Percentiles rank a stretch among this genome's conserved stretches.
These are phyloP conservation scores for Crax fasciolata DNA, from an alignment of 2,797 vertebrate genomes.

Conservation along the genomic window DNA sequence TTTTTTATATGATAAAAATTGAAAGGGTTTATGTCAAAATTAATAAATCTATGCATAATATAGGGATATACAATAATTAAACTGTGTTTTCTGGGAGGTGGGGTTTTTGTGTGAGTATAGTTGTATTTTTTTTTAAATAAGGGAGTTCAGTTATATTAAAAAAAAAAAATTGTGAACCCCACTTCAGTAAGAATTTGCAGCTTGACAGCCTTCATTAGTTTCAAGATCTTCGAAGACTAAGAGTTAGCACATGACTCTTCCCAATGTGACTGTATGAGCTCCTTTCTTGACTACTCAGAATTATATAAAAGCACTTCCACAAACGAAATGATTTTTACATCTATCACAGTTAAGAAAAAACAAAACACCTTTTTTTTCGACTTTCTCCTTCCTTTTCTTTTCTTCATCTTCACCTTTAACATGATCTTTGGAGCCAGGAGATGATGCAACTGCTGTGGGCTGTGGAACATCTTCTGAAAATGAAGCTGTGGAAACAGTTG, in stretches of 20 bases:
- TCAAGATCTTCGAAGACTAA: not conserved
- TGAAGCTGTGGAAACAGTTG: constrained; percentile 68
- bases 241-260: not conserved
- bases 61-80: not conserved
- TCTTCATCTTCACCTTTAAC: constrained; percentile 83
- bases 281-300: not conserved
- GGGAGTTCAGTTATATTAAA: not conserved
- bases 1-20: not conserved
- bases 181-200: not conserved
- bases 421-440: constrained; percentile 79
- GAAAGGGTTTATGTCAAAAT: not conserved
- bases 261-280: not conserved
- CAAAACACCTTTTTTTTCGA: constrained; percentile 92
- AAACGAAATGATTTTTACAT: not conserved
- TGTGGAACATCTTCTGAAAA: constrained; percentile 70
- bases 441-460: constrained; percentile 39
- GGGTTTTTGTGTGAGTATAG: not conserved
- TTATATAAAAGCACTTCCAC: not conserved
- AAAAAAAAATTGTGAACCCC: not conserved
- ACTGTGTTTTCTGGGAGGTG: not conserved
- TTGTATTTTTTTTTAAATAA: not conserved
- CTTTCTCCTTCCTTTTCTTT: constrained; percentile 90
- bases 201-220: not conserved
- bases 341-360: not conserved
- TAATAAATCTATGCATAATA: not conserved